phyloP scores from a whole-genome alignment of 1,140 invertebrate genomes.

The Cryptotermes secundus region DNA sequence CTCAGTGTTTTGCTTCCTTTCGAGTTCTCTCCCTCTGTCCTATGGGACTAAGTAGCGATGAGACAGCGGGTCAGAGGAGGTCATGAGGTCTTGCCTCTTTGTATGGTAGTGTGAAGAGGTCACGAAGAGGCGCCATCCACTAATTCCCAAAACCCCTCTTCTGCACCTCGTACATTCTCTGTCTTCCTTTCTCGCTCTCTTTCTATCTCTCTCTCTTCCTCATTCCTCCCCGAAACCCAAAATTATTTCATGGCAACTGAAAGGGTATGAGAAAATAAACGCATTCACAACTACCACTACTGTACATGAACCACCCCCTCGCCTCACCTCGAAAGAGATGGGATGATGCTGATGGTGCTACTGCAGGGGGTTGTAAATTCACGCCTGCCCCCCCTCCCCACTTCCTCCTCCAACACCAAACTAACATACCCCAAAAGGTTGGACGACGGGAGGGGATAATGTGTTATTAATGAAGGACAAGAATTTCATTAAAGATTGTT shows the following conservation, averaged over 20 bases:
- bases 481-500: constrained; percentile 69
- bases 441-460: constrained; percentile 46
- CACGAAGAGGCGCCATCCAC: constrained; percentile 10
- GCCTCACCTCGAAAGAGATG: neutral
- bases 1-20: neutral
- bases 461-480: constrained; percentile 67
- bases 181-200: too few species aligned
- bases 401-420: neutral
- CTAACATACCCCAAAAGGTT: constrained; percentile 13
- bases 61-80: constrained; percentile 15
- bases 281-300: constrained; percentile 14
- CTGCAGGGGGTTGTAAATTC: constrained; percentile 29
- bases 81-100: neutral
- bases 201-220: constrained; percentile 12
- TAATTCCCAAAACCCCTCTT: constrained; percentile 18
- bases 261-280: constrained; percentile 27
- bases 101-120: neutral
- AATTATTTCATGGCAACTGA: constrained; percentile 31
- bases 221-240: constrained; percentile 32
- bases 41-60: constrained; percentile 19
- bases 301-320: neutral
- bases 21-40: neutral
- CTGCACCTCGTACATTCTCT: neutral
- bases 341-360: constrained; percentile 21
- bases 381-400: neutral